Percentiles rank a stretch among this genome's conserved stretches.
Evolutionary conservation across 2,113 vertebrate genomes (phyloP).

Genomic region (Proteles cristata): DNA sequence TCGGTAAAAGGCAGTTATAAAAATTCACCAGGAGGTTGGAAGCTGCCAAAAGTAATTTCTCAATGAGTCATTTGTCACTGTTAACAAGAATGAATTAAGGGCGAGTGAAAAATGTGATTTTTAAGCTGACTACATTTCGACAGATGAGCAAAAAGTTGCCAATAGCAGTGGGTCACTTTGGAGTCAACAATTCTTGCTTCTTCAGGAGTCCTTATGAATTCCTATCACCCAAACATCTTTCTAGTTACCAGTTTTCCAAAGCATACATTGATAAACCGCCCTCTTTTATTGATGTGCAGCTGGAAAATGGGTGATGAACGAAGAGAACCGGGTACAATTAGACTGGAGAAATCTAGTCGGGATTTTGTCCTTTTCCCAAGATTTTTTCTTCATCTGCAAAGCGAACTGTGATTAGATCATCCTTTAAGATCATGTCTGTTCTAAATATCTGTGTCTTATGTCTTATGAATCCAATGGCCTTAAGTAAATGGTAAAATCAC

Average conservation of each 20-base stretch:
- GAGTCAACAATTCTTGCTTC: conserved; percentile 57
- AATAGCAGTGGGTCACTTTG: conserved; percentile 65
- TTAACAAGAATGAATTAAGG: conserved; percentile 75
- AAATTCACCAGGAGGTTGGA: conserved; percentile 66
- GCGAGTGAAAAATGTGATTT: conserved; percentile 80
- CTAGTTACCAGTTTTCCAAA: neutral
- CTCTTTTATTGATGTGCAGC: neutral
- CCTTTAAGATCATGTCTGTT: conserved; percentile 2
- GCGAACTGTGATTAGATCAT: conserved; percentile 22
- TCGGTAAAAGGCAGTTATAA: conserved; percentile 59
- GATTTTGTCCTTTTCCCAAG: neutral
- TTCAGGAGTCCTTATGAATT: conserved; percentile 6
- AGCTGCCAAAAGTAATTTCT: conserved; percentile 79
- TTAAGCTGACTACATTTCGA: conserved; percentile 76
- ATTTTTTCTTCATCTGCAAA: conserved; percentile 15
- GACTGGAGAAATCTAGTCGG: neutral
- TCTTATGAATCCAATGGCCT: neutral
- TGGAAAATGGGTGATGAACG: neutral
- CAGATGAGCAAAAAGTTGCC: conserved; percentile 75
- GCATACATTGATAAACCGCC: neutral
- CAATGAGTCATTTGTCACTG: conserved; percentile 79
- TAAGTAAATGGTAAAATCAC: conserved; percentile 26
- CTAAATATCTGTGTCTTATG: neutral
- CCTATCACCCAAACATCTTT: neutral
- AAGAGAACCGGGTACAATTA: neutral